Evolutionary conservation across 2,113 vertebrate species (phyloP).

Genomic region (Pelmatolapia mariae): DNA sequence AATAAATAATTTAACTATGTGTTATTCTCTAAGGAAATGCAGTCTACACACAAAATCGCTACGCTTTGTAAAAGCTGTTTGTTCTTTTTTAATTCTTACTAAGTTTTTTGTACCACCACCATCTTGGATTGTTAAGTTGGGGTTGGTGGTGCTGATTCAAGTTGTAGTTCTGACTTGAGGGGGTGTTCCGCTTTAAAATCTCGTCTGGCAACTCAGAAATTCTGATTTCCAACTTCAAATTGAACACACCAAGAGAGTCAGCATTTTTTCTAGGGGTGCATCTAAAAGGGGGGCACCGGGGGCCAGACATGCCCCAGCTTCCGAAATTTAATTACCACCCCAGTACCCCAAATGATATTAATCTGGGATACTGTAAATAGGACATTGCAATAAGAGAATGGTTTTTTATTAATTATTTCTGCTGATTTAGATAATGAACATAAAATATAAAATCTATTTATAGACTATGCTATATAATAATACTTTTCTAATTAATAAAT

Average conservation of each 20-base stretch:
- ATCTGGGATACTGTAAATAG: neutral
- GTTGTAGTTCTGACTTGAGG: neutral
- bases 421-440: neutral
- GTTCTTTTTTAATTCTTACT: neutral
- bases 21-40: neutral
- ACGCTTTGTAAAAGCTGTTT: neutral
- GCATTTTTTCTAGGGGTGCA: neutral
- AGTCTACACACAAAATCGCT: neutral
- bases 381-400: rapidly evolving
- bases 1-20: neutral
- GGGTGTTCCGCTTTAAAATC: rapidly evolving
- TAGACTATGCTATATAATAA: neutral
- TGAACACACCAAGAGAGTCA: neutral
- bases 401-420: neutral
- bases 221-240: neutral
- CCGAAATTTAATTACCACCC: neutral
- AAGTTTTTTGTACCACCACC: neutral
- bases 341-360: neutral
- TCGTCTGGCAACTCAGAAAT: neutral
- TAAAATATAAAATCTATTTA: neutral
- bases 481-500: neutral
- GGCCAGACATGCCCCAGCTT: neutral
- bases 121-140: neutral
- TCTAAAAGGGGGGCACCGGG: neutral
- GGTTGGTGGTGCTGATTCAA: neutral